Percentiles rank a stretch among this genome's conserved stretches.
phyloP scores from a whole-genome alignment of 2,888 invertebrate genomes.

The Lepidochitona cinerea region DNA sequence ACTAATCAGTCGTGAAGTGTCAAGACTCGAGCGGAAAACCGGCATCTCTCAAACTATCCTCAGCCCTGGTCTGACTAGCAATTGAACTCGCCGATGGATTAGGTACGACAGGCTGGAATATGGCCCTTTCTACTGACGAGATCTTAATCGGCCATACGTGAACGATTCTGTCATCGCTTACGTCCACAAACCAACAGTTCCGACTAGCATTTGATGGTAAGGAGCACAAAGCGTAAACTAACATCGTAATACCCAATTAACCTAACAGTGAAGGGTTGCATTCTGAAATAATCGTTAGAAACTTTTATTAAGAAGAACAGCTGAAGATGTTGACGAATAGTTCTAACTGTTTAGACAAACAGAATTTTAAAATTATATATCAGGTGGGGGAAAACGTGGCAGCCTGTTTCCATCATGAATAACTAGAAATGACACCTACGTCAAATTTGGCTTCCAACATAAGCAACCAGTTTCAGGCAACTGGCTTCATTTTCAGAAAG shows the following conservation, averaged over 20 bases:
- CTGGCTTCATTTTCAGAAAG: too few species aligned
- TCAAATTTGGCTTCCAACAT: too few species aligned
- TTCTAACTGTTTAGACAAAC: too few species aligned
- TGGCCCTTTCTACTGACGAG: background rate
- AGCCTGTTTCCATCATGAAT: too few species aligned
- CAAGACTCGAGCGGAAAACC: background rate
- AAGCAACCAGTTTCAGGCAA: too few species aligned
- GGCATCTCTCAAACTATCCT: background rate
- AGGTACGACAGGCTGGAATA: background rate
- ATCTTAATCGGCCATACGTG: background rate
- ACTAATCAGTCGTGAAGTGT: background rate
- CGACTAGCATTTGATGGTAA: background rate
- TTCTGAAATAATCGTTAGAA: too few species aligned
- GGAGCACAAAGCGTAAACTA: background rate
- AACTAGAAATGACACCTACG: too few species aligned
- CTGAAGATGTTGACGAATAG: too few species aligned
- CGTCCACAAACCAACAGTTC: background rate
- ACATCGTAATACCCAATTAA: constrained; percentile 4
- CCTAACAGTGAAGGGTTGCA: too few species aligned
- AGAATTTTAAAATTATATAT: too few species aligned
- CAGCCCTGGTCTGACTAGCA: background rate
- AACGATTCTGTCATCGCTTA: background rate
- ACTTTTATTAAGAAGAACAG: too few species aligned
- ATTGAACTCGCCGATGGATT: background rate
- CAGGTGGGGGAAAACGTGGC: too few species aligned